phyloP scores from a whole-genome alignment of 1,140 invertebrate species.

The Cherax quadricarinatus region DNA sequence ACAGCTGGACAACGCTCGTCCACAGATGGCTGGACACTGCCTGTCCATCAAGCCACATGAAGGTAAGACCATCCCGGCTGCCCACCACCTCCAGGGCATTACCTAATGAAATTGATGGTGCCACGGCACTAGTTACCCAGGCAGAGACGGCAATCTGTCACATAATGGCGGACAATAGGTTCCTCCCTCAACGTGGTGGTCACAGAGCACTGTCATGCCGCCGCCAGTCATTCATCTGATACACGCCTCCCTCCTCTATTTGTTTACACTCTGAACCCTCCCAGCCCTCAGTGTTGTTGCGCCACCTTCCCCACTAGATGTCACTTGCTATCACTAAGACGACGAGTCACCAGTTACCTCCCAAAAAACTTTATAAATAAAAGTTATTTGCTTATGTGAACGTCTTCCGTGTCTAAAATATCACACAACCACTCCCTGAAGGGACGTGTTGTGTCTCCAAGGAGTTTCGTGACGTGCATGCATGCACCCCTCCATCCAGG shows the following conservation, averaged over 20 bases:
- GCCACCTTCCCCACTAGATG: conserved; percentile 32
- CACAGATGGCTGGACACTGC: neutral
- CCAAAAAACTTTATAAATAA: neutral
- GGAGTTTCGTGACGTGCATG: no score
- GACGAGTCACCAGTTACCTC: neutral
- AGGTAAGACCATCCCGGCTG: neutral
- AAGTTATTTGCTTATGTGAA: neutral
- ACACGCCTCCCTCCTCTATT: conserved; percentile 42
- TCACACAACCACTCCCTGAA: neutral
- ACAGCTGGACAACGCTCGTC: neutral
- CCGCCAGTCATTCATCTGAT: conserved; percentile 52
- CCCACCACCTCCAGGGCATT: conserved; percentile 47
- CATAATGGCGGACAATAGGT: conserved; percentile 49
- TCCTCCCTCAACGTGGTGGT: conserved; percentile 9
- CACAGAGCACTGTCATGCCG: conserved; percentile 53
- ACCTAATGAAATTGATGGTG: conserved; percentile 65
- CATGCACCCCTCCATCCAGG: no score
- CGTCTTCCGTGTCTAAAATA: neutral
- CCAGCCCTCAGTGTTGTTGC: neutral
- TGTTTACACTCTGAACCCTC: conserved; percentile 43
- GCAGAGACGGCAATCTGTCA: conserved; percentile 49
- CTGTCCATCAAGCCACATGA: neutral
- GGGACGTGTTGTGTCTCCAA: neutral
- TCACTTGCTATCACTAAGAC: conserved; percentile 5
- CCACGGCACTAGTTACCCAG: conserved; percentile 48